Base-by-base conservation (phyloP, 2,888 invertebrate genomes). In the Cheilosia grossa region DNA sequence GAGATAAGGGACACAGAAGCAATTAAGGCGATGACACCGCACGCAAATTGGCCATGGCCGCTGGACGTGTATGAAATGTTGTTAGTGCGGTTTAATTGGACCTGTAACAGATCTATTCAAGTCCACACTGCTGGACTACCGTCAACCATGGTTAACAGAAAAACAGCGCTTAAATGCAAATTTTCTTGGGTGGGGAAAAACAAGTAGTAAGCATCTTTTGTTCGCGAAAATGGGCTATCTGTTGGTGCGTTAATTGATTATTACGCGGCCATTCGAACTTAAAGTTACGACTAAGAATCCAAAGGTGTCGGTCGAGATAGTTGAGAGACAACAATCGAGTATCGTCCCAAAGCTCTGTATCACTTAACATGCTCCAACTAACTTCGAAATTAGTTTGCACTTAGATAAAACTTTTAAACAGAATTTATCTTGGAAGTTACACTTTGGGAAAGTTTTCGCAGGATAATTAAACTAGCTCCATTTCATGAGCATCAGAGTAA, bases 381-480 rank as follows among this genome's bases (percentile, higher is more conserved):
- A 77, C 77, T 77, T 59, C 70, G 77, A 77, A 82, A 77, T 82
- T 72, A 82, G 82, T 82, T 82, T 82, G 58, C 30, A 47, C 59
- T 54, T 59, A 72, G 82, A 82, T 82, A 72, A 82, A 77, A 82
- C 70, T 82, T 82, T 72, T 72, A 64, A 53, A 21, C 66, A 64
- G 33, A 74, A 74, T 64, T 74, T 74, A 56, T 77, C 77, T 59
- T 42, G 69, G 64, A 82, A 82, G 82, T 72, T 82, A 77, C 37
- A 70, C 82, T 58, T 56, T 58, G 77, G 19, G 33, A 66, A 77
- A 82, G 77, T 72, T 82, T 81, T 66, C 64, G 59, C 19, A 66
- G 51, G 77, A 77, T 82, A 82, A 82, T 82, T 77, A 42, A 72
- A 75, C 69, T 56, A 56, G 42, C 54, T 61, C 47, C n/a, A 21